Percentiles rank a stretch among this genome's conserved stretches.
Evolutionary conservation across 2,113 vertebrate species (phyloP).

Genomic region (Pterocles gutturalis): DNA sequence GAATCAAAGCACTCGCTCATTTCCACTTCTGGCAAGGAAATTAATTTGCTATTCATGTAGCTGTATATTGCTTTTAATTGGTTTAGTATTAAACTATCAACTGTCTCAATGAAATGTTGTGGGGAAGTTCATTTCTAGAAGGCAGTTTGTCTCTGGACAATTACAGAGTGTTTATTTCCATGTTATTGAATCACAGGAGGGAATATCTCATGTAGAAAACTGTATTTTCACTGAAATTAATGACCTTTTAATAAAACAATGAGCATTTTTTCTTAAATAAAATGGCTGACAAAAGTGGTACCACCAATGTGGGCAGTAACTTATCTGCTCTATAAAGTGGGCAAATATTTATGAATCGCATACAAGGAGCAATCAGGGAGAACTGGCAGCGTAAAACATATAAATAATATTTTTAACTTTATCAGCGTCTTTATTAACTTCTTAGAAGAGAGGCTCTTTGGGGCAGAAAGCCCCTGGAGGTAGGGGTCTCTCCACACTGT

Average conservation of each 20-base stretch:
- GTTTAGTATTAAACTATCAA: conserved; percentile 11
- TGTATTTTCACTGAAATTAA: background rate
- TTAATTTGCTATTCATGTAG: conserved; percentile 38
- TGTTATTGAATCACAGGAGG: conserved; percentile 26
- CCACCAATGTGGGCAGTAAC: background rate
- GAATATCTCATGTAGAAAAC: background rate
- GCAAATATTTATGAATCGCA: background rate
- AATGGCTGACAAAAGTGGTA: background rate
- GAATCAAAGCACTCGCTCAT: conserved; percentile 28
- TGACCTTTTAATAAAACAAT: background rate
- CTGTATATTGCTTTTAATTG: conserved; percentile 54
- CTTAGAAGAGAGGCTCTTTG: background rate
- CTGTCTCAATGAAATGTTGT: conserved; percentile 2
- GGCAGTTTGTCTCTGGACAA: conserved; percentile 28
- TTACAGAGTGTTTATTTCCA: conserved; percentile 9
- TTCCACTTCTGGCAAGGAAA: conserved; percentile 15
- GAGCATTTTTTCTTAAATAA: background rate
- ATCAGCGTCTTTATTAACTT: background rate
- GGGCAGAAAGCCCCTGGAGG: background rate
- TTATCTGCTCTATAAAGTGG: background rate
- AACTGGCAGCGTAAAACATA: background rate
- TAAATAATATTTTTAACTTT: background rate
- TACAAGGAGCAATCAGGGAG: background rate
- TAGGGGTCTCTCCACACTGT: background rate
- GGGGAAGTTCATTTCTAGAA: conserved; percentile 5